Base-by-base conservation (phyloP, 2,888 invertebrate species). In the Ectemnius cavifrons region DNA sequence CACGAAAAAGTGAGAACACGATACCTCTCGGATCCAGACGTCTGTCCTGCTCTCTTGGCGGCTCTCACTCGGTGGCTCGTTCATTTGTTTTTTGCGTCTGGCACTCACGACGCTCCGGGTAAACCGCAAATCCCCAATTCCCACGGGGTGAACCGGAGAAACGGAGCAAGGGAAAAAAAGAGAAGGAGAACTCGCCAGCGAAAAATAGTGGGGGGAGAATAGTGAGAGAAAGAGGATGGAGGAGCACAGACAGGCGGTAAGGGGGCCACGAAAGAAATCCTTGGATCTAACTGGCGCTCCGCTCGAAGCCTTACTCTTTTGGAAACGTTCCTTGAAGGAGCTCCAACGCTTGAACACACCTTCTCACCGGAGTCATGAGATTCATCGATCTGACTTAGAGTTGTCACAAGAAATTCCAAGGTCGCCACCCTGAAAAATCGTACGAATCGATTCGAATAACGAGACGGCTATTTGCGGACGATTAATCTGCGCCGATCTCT, bases 51-150 rank as follows among this genome's bases (percentile, higher is more conserved):
- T 59, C 70, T 77, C 78, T 64, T 71, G 70, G 75, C 71, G 71
- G 62, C 37, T 47, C 23, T 65, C 49, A 63, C 45, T 65, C 64
- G 67, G 67, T 75, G 75, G 76, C 75, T 80, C 79, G 83, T 83
- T 81, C 82, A 80, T 84, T 84, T 82, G 78, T 83, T 81, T 82
- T 81, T 85, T 84, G 84, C 80, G 82, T 83, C 82, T 80, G 70
- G 82, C 81, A 81, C 81, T 85, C 81, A 79, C 79, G 80, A 82
- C 79, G 81, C 75, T 78, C 73, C 82, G 71, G 82, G 86, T 83
- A 85, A 85, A 86, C 85, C 85, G 85, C 84, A 85, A 87, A 86
- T 87, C 85, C 84, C 76, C 85, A 84, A 85, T 86, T 85, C 85
- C 81, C 82, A 71, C 77, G 72, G 73, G 83, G 72, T 58, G 70